Evolutionary conservation across 1,140 invertebrate genomes (phyloP).

Genomic region (Popillia japonica): DNA sequence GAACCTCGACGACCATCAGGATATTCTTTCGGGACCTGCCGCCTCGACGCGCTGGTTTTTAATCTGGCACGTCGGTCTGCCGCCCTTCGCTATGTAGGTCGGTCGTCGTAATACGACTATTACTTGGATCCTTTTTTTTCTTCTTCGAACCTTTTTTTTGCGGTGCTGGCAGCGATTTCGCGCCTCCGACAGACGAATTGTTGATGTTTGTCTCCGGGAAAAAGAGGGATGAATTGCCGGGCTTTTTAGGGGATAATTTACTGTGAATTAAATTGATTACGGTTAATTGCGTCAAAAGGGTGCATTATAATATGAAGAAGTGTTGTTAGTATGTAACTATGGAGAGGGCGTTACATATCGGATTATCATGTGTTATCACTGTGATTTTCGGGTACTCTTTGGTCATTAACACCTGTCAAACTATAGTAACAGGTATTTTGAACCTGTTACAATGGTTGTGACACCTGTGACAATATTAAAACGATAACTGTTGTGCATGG

Average conservation of each 20-base stretch:
- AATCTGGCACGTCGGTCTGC: conserved; percentile 23
- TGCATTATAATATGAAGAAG: too few relatives aligned
- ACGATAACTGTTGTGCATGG: too few relatives aligned
- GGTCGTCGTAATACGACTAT: conserved; percentile 3
- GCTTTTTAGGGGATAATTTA: background rate
- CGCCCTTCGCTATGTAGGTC: background rate
- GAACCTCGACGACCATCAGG: background rate
- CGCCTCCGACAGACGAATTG: background rate
- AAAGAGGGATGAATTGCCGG: background rate
- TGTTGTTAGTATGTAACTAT: too few relatives aligned
- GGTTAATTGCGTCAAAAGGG: background rate
- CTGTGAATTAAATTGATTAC: background rate
- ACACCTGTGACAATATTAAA: too few relatives aligned
- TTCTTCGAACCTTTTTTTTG: background rate
- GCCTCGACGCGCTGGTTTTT: conserved; percentile 14
- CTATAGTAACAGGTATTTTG: too few relatives aligned
- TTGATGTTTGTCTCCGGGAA: background rate
- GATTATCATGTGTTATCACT: too few relatives aligned
- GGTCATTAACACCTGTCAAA: too few relatives aligned
- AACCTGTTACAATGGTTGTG: too few relatives aligned
- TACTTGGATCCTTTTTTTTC: conserved; percentile 5
- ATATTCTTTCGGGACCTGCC: conserved; percentile 3
- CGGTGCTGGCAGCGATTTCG: background rate
- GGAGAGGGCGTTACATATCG: too few relatives aligned
- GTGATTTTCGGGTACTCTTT: too few relatives aligned